Evolutionary conservation across 2,113 vertebrate species (phyloP), one percentile per base, ranked within the genome.

Genomic region (Zosterops pallidus): DNA sequence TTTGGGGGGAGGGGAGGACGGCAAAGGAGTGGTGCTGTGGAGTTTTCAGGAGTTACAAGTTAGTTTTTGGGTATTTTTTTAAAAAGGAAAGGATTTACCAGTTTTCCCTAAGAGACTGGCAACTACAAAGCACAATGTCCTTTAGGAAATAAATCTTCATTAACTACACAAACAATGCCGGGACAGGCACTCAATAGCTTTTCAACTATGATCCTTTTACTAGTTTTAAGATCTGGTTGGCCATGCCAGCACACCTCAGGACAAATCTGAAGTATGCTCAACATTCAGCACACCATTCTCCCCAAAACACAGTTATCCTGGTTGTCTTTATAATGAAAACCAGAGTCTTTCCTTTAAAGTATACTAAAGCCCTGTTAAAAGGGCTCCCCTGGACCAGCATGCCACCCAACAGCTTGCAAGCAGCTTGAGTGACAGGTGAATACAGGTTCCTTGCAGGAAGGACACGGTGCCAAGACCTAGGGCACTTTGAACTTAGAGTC

Each of bases 1-100:
- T 8, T 11, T 2, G 1, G 14, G 9, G 6, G 6, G 12, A 31
- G 9, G 3, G 21, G 4, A 20, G 9, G 12, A 6, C 0, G 1
- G 29, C 7, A 3, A 68, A 69, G 25, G 12, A 31, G 9, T 41
- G 49, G 11, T 42, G 26, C 17, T 49, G 6, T 12, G 4, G 29
- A 19, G 22, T 44, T 89, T n/a, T 55, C 70, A 31, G 33, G 6
- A 41, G 50, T 39, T 39, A 39, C 47, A 59, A 47, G 26, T 63
- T 52, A 11, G 7, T 10, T 37, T 52, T 53, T 46, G 6, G 9
- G 13, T 6, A 5, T 63, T 67, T 56, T 62, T 68, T 26, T 3
- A 25, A 67, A 53, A 39, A 39, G 18, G 9, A 86, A 95, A 75
- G 19, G 16, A 44, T 89, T 90, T 78, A 82, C 25, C 39, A 63